Conservation (phyloP, 2,113 vertebrate genomes). For the Tursiops truncatus region DNA sequence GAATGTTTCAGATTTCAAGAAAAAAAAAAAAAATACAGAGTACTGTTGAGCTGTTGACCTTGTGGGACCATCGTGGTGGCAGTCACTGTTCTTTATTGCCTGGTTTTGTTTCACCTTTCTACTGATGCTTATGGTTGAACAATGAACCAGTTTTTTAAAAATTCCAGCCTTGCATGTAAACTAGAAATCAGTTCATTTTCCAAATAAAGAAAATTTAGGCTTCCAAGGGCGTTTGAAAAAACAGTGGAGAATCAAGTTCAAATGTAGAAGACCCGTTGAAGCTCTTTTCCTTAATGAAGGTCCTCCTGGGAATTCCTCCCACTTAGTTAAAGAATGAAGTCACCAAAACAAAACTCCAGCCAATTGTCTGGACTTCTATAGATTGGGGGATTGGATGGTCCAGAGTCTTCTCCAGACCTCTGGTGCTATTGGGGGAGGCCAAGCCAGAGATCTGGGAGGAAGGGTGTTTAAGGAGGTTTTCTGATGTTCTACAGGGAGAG, state of each 20-base stretch:
- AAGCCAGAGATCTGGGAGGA: background rate
- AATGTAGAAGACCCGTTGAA: slow-evolving; percentile 17
- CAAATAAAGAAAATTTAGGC: slow-evolving; percentile 27
- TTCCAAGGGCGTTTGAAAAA: slow-evolving; percentile 39
- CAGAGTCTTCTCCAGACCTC: background rate
- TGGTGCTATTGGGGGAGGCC: background rate
- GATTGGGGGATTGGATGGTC: background rate
- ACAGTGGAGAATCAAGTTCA: slow-evolving; percentile 6
- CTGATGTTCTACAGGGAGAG: background rate
- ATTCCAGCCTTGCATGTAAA: background rate
- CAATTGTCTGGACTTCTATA: background rate
- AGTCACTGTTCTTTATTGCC: background rate
- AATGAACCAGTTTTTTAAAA: background rate
- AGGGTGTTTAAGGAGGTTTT: background rate
- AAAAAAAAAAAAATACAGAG: background rate
- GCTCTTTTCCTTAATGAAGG: slow-evolving; percentile 36
- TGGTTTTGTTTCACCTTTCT: slow-evolving; percentile 39
- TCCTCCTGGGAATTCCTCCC: background rate
- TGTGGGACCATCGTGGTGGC: background rate
- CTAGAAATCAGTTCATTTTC: slow-evolving; percentile 17
- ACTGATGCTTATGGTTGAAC: background rate
- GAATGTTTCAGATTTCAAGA: slow-evolving; percentile 42
- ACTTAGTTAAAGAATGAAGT: slow-evolving; percentile 19
- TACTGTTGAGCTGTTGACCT: background rate
- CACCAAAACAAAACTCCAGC: slow-evolving; percentile 17